Conservation (phyloP, 2,113 vertebrate genomes). For the Corapipo altera region DNA sequence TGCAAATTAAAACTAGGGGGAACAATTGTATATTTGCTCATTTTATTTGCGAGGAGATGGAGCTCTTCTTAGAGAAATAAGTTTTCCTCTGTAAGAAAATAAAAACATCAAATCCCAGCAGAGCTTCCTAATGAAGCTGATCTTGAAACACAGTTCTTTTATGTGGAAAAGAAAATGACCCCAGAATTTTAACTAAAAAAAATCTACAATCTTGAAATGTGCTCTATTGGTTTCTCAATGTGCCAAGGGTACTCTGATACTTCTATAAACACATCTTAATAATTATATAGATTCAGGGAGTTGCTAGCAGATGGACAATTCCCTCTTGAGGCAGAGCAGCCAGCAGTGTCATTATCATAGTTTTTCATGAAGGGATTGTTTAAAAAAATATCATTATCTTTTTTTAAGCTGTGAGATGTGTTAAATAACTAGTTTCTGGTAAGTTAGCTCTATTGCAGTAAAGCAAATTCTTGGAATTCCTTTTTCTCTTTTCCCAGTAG, state of each 20-base stretch:
- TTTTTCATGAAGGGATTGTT: neutral
- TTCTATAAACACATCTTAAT: neutral
- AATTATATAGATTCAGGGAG: neutral
- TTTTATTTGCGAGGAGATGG: neutral
- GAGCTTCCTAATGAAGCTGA: conserved; percentile 19
- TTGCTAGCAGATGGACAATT: neutral
- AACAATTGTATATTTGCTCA: neutral
- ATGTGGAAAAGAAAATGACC: neutral
- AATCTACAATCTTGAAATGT: neutral
- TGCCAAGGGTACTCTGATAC: neutral
- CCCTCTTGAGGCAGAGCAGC: neutral
- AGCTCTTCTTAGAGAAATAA: neutral
- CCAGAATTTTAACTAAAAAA: conserved; percentile 7
- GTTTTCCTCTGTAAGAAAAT: conserved; percentile 24
- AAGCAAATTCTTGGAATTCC: neutral
- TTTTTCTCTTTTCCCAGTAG: neutral
- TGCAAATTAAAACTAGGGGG: conserved; percentile 40
- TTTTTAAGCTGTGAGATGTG: neutral
- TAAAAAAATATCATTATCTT: neutral
- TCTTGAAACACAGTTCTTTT: conserved; percentile 32
- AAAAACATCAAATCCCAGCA: conserved; percentile 3
- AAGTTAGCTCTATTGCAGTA: neutral
- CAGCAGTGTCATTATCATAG: neutral
- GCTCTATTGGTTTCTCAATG: neutral
- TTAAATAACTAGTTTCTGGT: neutral